Conservation (phyloP, 2,113 vertebrate genomes). For the Silurus meridionalis region DNA sequence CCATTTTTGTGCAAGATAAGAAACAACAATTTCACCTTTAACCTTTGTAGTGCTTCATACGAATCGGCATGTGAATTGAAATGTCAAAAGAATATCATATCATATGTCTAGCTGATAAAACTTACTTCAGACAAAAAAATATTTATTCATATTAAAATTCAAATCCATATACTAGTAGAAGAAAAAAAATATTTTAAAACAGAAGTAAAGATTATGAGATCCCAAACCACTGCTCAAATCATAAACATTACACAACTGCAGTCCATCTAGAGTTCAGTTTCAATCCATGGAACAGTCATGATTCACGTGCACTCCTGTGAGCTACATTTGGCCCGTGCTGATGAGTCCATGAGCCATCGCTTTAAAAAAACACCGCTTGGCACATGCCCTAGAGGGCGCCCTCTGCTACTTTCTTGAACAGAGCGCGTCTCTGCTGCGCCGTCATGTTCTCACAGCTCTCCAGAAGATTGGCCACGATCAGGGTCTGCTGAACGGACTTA, state of each 20-base stretch:
- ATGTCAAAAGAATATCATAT: too few species aligned
- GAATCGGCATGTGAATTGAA: background rate
- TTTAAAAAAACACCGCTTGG: background rate
- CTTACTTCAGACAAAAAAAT: background rate
- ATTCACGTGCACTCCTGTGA: background rate
- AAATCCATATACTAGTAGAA: background rate
- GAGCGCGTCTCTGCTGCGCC: constrained; percentile 79
- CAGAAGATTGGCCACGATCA: constrained; percentile 88
- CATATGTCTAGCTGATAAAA: too few species aligned
- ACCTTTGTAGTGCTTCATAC: background rate
- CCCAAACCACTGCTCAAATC: background rate
- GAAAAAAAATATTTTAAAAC: background rate
- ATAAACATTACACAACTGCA: background rate
- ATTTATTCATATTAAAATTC: background rate
- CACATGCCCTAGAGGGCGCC: constrained; percentile 60
- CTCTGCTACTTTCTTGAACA: constrained; percentile 78
- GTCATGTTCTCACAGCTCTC: constrained; percentile 92
- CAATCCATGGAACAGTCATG: background rate
- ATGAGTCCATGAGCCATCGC: background rate
- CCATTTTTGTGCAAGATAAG: background rate
- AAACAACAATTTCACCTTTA: background rate
- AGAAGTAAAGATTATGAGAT: background rate
- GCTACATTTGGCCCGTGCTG: background rate
- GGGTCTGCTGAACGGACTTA: constrained; percentile 82
- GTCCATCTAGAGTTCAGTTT: background rate